phyloP scores from a whole-genome alignment of 2,113 vertebrate species.

The Brachyhypopomus occidentalis region DNA sequence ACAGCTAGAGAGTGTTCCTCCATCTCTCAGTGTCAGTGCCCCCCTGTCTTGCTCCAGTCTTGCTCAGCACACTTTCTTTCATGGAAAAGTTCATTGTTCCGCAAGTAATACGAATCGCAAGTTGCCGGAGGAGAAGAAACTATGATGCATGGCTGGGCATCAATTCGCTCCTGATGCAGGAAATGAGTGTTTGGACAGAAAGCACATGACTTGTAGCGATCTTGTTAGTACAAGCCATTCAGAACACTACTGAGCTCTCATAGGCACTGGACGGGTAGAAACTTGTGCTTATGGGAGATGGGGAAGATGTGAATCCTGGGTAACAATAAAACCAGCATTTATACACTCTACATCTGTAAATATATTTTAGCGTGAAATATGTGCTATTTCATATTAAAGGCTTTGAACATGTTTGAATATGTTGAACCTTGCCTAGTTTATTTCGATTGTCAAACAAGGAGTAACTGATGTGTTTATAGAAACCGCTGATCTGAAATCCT shows the following conservation, averaged over 20 bases:
- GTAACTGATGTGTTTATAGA: neutral
- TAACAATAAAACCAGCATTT: neutral
- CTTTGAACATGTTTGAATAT: neutral
- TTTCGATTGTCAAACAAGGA: neutral
- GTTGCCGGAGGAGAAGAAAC: constrained; percentile 42
- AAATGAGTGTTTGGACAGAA: constrained; percentile 57
- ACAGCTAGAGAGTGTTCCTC: neutral
- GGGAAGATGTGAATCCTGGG: neutral
- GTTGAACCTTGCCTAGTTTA: neutral
- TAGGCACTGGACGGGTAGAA: neutral
- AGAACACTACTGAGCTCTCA: constrained; percentile 8
- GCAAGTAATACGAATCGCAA: constrained; percentile 61
- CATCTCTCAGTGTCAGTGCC: neutral
- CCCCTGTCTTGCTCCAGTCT: constrained; percentile 40
- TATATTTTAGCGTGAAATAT: neutral
- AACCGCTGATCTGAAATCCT: neutral
- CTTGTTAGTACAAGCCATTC: constrained; percentile 31
- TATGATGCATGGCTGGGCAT: constrained; percentile 51
- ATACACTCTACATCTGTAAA: neutral
- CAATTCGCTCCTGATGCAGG: constrained; percentile 55
- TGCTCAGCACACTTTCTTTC: constrained; percentile 36
- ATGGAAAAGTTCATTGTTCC: constrained; percentile 53
- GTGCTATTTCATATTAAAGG: neutral
- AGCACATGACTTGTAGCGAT: constrained; percentile 53
- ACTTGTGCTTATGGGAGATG: neutral